Percentiles rank a stretch among this genome's conserved stretches.
These are phyloP conservation scores for Euwallacea fornicatus DNA, from an alignment of 1,140 invertebrate species.

Conservation along the genomic window DNA sequence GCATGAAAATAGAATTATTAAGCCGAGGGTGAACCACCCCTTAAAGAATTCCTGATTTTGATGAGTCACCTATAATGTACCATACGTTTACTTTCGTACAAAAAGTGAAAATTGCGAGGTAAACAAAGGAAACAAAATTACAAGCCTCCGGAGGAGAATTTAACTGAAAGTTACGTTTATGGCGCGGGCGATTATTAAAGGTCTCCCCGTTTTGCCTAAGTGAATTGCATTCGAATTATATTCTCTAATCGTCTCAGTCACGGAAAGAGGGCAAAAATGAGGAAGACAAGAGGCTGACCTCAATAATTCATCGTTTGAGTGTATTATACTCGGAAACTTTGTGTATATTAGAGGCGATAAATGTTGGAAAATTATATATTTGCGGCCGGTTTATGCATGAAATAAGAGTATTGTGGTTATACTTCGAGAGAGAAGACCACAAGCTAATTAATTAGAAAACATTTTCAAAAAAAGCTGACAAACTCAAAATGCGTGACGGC, in stretches of 20 bases:
- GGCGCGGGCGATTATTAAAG: constrained; percentile 33
- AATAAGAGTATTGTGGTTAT: too few species aligned
- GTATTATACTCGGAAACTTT: constrained; percentile 12
- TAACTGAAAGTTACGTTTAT: constrained; percentile 42
- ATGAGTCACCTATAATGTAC: not conserved
- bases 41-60: constrained; percentile 1
- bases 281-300: constrained; percentile 11
- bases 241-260: constrained; percentile 39
- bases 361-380: constrained; percentile 28
- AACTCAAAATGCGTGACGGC: too few species aligned
- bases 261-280: constrained; percentile 11
- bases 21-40: not conserved
- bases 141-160: constrained; percentile 31
- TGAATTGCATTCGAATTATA: constrained; percentile 43
- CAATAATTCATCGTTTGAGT: constrained; percentile 30
- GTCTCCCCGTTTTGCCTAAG: constrained; percentile 37
- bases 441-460: too few species aligned
- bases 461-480: too few species aligned
- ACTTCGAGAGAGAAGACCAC: too few species aligned
- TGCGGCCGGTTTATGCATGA: not conserved
- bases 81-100: not conserved
- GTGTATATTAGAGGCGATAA: constrained; percentile 19
- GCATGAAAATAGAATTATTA: not conserved
- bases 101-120: constrained; percentile 20
- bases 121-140: constrained; percentile 35